These are phyloP conservation scores for silkworm (Bombyx mori) DNA, from an alignment of 1,140 invertebrate genomes.

Conservation along the genomic window ASM3026992v2 NC_085121.1:7865501-7866000, in stretches of 20 bases:
- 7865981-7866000: too few species aligned
- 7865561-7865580: conserved; percentile 31
- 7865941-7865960: too few species aligned
- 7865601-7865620: conserved; percentile 44
- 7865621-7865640: conserved; percentile 24
- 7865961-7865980: too few species aligned
- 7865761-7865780: neutral
- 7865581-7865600: conserved; percentile 36
- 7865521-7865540: too few species aligned
- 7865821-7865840: neutral
- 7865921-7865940: too few species aligned
- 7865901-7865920: too few species aligned
- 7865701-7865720: conserved; percentile 35
- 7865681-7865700: conserved; percentile 24
- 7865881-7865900: too few species aligned
- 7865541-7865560: conserved; percentile 15
- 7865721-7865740: conserved; percentile 31
- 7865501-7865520: too few species aligned
- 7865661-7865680: conserved; percentile 23
- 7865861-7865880: too few species aligned
- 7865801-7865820: neutral
- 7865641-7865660: conserved; percentile 31
- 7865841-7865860: conserved; percentile 1
- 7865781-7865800: too few species aligned
- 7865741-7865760: conserved; percentile 19